Conservation (phyloP, 2,113 vertebrate species). For the Pao palembangensis region DNA sequence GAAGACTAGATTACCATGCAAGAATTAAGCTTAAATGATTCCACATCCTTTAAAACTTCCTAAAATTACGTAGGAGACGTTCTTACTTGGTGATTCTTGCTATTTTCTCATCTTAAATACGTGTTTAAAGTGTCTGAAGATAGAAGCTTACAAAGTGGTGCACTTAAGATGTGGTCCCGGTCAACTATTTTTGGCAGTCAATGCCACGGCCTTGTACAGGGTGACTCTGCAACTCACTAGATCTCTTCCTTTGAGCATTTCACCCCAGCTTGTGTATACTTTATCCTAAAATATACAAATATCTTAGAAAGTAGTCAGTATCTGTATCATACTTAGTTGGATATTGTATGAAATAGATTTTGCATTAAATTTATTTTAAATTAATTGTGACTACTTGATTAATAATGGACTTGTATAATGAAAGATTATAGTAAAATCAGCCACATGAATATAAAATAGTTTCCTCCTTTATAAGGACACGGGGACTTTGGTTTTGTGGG, state of each 20-base stretch:
- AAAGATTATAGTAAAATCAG: no score
- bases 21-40: slow-evolving; percentile 12
- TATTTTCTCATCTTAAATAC: slow-evolving; percentile 85
- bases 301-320: no score
- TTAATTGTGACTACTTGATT: slow-evolving; percentile 4
- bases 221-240: slow-evolving; percentile 83
- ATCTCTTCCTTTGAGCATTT: slow-evolving; percentile 39
- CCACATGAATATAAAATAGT: no score
- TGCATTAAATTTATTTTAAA: slow-evolving; percentile 29
- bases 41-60: no score
- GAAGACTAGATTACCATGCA: slow-evolving; percentile 44
- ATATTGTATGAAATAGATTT: slow-evolving; percentile 4
- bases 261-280: slow-evolving; percentile 5
- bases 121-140: slow-evolving; percentile 85
- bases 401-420: no score
- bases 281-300: neutral
- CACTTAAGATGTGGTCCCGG: slow-evolving; percentile 77
- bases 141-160: slow-evolving; percentile 89
- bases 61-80: no score
- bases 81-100: slow-evolving; percentile 3
- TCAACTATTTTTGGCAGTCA: slow-evolving; percentile 90
- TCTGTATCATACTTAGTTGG: no score
- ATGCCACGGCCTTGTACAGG: slow-evolving; percentile 84
- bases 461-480: no score
- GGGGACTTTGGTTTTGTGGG: no score